Evolutionary conservation across 2,113 vertebrate genomes (phyloP).

Genomic region (Hippocampus barbouri): DNA sequence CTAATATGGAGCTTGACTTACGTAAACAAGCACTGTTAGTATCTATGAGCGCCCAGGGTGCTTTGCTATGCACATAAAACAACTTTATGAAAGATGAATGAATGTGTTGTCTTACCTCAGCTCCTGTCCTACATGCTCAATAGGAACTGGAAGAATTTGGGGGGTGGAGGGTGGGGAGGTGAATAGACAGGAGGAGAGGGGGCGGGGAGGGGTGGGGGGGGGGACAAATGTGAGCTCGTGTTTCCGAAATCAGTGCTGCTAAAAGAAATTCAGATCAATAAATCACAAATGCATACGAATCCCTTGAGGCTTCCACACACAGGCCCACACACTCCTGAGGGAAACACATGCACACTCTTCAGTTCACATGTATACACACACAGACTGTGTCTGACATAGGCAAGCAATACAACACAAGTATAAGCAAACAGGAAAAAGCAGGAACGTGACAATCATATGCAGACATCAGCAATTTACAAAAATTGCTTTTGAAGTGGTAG

Average conservation of each 20-base stretch:
- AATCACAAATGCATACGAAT: conserved; percentile 65
- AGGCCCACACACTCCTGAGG: conserved; percentile 13
- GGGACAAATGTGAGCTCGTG: conserved; percentile 59
- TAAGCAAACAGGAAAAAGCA: conserved; percentile 2
- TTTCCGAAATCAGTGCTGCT: conserved; percentile 46
- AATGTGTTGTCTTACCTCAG: conserved; percentile 84
- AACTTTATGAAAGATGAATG: conserved; percentile 48
- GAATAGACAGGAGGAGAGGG: neutral
- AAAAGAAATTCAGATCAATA: conserved; percentile 70
- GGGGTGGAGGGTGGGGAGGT: conserved; percentile 14
- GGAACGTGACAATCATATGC: conserved; percentile 50
- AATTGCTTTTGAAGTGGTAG: conserved; percentile 60
- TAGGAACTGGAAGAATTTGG: conserved; percentile 62
- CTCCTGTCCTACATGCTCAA: conserved; percentile 87
- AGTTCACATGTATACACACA: conserved; percentile 21
- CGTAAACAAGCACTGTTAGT: conserved; percentile 23
- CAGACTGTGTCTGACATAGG: conserved; percentile 7
- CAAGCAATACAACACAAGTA: conserved; percentile 22
- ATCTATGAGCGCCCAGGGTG: conserved; percentile 18
- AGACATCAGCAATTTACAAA: conserved; percentile 59
- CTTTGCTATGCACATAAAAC: conserved; percentile 39
- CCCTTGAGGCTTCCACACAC: conserved; percentile 53
- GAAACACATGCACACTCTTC: conserved; percentile 22
- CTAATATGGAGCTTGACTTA: conserved; percentile 23
- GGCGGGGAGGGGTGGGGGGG: conserved; percentile 9